Conservation (phyloP, 2,797 vertebrate genomes). For the Sylvia borin region DNA sequence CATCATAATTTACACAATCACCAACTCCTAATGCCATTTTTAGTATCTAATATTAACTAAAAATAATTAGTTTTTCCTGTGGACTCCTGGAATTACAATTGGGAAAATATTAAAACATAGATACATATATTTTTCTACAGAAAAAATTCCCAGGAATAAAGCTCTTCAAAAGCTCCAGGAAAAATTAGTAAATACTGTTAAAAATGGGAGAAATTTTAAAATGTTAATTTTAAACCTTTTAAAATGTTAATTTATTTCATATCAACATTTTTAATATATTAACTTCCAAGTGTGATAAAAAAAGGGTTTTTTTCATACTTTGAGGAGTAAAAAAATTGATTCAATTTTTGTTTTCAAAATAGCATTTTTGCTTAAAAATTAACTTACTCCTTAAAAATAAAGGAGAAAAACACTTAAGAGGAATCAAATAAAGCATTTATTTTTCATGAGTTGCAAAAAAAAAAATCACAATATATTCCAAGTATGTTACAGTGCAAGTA, state of each 20-base stretch:
- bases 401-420: neutral
- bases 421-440: neutral
- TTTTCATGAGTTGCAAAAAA: neutral
- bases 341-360: neutral
- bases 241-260: neutral
- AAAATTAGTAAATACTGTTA: neutral
- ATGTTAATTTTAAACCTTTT: neutral
- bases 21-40: neutral
- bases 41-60: neutral
- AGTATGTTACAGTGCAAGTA: neutral
- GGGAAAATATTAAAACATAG: neutral
- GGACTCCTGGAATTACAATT: neutral
- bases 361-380: neutral
- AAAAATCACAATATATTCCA: neutral
- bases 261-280: neutral
- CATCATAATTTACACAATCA: neutral
- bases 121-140: neutral
- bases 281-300: neutral
- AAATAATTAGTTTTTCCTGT: neutral
- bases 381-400: neutral
- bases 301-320: neutral
- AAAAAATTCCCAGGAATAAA: neutral
- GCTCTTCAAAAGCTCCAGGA: neutral
- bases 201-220: neutral
- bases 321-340: rapidly evolving